Conservation (phyloP, 1,140 invertebrate species). For the Rhagoletis zephyria region DNA sequence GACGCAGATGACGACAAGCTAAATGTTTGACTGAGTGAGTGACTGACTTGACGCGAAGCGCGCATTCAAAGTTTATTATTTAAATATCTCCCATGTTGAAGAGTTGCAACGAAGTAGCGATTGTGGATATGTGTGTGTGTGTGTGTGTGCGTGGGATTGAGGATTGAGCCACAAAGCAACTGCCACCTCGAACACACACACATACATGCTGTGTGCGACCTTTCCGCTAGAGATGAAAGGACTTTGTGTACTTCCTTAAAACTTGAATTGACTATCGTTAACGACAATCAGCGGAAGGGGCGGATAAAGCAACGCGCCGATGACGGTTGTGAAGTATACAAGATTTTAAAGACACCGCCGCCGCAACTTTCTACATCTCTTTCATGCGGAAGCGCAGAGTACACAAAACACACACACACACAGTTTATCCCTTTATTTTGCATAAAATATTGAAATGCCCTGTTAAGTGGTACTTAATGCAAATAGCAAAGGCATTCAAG, state of each 20-base stretch:
- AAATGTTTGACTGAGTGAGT: constrained; percentile 32
- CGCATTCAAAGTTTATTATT: constrained; percentile 45
- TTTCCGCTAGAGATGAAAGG: background rate
- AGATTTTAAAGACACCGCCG: background rate
- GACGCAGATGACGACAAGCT: background rate
- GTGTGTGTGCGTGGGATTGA: background rate
- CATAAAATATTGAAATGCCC: constrained; percentile 72
- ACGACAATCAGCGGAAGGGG: background rate
- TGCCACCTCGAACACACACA: background rate
- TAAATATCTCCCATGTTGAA: constrained; percentile 40
- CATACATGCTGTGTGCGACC: background rate
- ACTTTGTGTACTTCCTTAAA: background rate
- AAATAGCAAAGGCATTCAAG: constrained; percentile 61
- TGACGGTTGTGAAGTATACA: background rate
- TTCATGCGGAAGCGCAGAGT: background rate
- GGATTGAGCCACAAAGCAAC: constrained; percentile 25
- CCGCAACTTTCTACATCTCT: too few relatives aligned
- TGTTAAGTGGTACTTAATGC: constrained; percentile 72
- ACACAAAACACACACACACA: background rate
- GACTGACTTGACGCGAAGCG: background rate
- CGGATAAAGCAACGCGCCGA: too few relatives aligned
- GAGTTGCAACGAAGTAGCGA: constrained; percentile 24
- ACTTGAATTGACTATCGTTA: background rate
- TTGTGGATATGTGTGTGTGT: background rate
- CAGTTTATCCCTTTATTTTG: constrained; percentile 60